Conservation (phyloP, 1,140 invertebrate genomes). For the Nasonia vitripennis region DNA sequence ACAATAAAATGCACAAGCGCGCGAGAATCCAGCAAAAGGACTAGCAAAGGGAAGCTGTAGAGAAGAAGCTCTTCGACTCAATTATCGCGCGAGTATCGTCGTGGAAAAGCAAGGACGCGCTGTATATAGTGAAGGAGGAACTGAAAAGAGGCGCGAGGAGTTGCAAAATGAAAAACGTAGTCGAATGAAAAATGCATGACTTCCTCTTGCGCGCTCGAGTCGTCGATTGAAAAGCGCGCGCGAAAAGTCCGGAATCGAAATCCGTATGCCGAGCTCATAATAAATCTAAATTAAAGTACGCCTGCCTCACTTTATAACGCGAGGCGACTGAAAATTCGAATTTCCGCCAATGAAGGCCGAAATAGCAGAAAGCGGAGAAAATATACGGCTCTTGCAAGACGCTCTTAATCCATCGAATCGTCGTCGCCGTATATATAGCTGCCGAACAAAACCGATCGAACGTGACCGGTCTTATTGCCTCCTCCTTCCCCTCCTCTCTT, state of each 20-base stretch:
- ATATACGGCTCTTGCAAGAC: conserved; percentile 20
- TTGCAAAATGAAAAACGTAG: conserved; percentile 20
- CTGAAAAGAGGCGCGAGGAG: conserved; percentile 12
- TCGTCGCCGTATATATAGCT: neutral
- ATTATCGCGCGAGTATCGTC: conserved; percentile 25
- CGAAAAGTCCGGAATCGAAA: neutral
- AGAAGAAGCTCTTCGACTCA: conserved; percentile 2
- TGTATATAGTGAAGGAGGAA: neutral
- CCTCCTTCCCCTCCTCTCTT: neutral
- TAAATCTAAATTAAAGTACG: conserved; percentile 44
- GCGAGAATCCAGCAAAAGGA: neutral
- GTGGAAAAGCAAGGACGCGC: neutral
- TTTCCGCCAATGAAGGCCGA: conserved; percentile 19
- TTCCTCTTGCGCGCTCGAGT: neutral
- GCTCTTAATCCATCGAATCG: conserved; percentile 41
- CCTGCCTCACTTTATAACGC: conserved; percentile 21
- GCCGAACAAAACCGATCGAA: conserved; percentile 36
- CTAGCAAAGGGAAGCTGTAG: neutral
- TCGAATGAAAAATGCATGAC: conserved; percentile 40
- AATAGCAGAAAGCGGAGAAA: neutral
- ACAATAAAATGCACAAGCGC: neutral
- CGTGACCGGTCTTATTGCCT: conserved; percentile 44
- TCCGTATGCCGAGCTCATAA: conserved; percentile 21
- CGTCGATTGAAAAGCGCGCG: conserved; percentile 27
- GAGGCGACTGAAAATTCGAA: conserved; percentile 34